Evolutionary conservation across 2,797 vertebrate species (phyloP).

Genomic region (Pristis pectinata): DNA sequence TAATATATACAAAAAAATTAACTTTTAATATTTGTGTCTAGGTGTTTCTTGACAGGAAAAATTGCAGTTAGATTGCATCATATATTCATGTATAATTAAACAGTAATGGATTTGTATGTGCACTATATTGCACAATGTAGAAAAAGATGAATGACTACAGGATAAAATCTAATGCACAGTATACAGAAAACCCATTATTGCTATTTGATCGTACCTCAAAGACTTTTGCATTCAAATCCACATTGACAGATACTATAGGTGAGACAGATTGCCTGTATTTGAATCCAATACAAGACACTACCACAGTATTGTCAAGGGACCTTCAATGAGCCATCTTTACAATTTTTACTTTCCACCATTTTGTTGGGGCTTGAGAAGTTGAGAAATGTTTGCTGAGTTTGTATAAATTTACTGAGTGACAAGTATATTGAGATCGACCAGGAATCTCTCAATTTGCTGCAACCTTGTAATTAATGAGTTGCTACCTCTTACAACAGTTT

Average conservation of each 20-base stretch:
- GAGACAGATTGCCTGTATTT: conserved; percentile 32
- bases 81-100: conserved; percentile 31
- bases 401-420: not conserved
- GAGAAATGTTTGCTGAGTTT: not conserved
- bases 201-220: conserved; percentile 34
- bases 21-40: not conserved
- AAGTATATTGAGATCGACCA: not conserved
- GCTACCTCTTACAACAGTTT: not conserved
- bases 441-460: not conserved
- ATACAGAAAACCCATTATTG: conserved; percentile 36
- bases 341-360: conserved; percentile 16
- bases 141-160: conserved; percentile 27
- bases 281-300: conserved; percentile 32
- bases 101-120: conserved; percentile 33
- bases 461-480: not conserved
- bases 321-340: conserved; percentile 28
- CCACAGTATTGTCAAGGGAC: not conserved
- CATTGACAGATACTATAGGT: conserved; percentile 36
- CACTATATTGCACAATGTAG: conserved; percentile 12
- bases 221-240: conserved; percentile 34
- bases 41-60: not conserved
- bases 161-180: conserved; percentile 33
- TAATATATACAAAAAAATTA: not conserved
- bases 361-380: not conserved
- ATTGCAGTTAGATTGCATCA: not conserved